Evolutionary conservation across 2,888 invertebrate species (phyloP).

Genomic region (Meliscaeva auricollis): DNA sequence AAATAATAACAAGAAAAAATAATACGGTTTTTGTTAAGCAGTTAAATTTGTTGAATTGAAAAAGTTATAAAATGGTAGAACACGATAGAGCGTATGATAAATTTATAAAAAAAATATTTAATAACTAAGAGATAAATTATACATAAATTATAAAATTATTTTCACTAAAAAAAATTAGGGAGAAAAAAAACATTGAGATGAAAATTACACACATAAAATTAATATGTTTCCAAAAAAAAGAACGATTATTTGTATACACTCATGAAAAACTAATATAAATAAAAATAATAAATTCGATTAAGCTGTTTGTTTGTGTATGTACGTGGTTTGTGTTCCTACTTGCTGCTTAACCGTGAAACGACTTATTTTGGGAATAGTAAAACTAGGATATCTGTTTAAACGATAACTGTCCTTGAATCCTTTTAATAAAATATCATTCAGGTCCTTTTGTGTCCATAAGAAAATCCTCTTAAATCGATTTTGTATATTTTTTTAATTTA

Average conservation of each 20-base stretch:
- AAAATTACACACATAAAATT: neutral
- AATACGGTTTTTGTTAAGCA: constrained; percentile 10
- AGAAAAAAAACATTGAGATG: neutral
- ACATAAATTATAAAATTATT: neutral
- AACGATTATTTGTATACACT: constrained; percentile 73
- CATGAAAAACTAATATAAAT: constrained; percentile 62
- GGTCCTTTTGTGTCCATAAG: too few relatives aligned
- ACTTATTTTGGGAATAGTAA: too few relatives aligned
- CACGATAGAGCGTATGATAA: neutral
- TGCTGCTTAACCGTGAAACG: too few relatives aligned
- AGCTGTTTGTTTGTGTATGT: neutral
- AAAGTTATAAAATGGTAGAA: constrained; percentile 22
- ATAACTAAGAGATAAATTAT: neutral
- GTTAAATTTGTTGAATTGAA: constrained; percentile 25
- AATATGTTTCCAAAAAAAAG: neutral
- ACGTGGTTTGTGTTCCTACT: neutral
- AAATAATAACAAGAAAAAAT: neutral
- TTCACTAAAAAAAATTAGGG: neutral
- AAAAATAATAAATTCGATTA: constrained; percentile 27
- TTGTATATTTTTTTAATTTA: too few relatives aligned
- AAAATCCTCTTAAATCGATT: too few relatives aligned
- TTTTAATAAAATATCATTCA: too few relatives aligned
- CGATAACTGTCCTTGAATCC: too few relatives aligned
- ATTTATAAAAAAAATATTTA: neutral
- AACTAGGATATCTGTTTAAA: too few relatives aligned